These are phyloP conservation scores for Mycetomoellerius zeteki DNA, from an alignment of 1,140 invertebrate genomes.

Conservation along the genomic window DNA sequence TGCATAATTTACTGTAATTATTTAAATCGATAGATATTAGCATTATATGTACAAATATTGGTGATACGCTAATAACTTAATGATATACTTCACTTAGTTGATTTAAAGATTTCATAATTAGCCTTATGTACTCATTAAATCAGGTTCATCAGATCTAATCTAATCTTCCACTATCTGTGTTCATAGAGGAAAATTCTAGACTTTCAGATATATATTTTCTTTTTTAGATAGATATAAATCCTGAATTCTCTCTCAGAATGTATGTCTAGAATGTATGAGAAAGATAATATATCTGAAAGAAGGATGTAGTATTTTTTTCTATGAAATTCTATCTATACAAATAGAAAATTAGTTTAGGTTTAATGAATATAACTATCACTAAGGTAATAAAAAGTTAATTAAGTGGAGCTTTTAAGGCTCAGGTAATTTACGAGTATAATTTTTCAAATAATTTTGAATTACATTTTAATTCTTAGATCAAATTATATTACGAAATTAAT, in stretches of 20 bases:
- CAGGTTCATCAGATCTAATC: not conserved
- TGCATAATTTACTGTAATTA: slow-evolving; percentile 2
- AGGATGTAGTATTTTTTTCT: too few relatives aligned
- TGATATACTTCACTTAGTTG: not conserved
- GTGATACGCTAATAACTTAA: not conserved
- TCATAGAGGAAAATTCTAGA: not conserved
- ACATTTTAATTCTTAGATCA: not conserved
- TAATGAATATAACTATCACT: not conserved
- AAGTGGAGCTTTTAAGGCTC: not conserved
- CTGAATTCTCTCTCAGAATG: too few relatives aligned
- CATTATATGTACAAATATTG: not conserved
- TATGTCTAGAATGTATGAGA: too few relatives aligned
- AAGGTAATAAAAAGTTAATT: not conserved
- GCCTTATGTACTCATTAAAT: not conserved
- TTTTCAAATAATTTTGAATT: not conserved
- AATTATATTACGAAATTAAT: not conserved
- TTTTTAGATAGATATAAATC: not conserved
- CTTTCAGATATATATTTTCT: not conserved
- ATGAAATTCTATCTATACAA: too few relatives aligned
- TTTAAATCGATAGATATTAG: not conserved
- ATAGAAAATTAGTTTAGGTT: too few relatives aligned
- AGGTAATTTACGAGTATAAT: not conserved
- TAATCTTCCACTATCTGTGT: not conserved
- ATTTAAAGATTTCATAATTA: not conserved
- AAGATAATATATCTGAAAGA: too few relatives aligned